These are phyloP conservation scores for Scarus forsteni DNA, from an alignment of 2,797 vertebrate genomes.

Conservation along the genomic window DNA sequence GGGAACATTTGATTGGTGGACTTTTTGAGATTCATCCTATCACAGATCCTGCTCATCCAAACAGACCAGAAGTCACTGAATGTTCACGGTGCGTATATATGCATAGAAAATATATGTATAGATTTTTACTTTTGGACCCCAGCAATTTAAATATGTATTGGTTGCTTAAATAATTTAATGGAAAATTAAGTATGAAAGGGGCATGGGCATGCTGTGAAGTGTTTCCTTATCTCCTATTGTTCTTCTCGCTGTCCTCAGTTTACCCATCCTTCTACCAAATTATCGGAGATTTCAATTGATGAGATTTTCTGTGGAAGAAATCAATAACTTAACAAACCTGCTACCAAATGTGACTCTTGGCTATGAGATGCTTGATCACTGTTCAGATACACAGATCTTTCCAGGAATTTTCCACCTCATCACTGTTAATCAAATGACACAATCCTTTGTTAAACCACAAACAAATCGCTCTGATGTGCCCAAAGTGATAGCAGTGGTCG, in stretches of 20 bases:
- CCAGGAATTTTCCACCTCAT: conserved; percentile 65
- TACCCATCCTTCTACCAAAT: conserved; percentile 56
- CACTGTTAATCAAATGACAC: conserved; percentile 56
- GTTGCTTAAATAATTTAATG: not conserved
- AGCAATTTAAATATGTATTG: no score
- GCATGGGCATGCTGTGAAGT: not conserved
- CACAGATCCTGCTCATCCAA: not conserved
- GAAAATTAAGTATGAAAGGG: not conserved
- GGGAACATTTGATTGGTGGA: conserved; percentile 80
- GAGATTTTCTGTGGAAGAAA: conserved; percentile 85
- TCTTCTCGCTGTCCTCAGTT: conserved; percentile 47
- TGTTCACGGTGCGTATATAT: conserved; percentile 74
- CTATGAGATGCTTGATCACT: conserved; percentile 86
- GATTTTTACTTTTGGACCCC: no score
- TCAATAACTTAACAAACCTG: conserved; percentile 83
- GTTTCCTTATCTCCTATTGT: conserved; percentile 2
- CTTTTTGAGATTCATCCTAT: conserved; percentile 76
- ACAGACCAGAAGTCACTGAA: conserved; percentile 57
- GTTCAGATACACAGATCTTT: conserved; percentile 70
- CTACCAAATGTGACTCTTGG: conserved; percentile 84
- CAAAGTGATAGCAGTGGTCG: conserved; percentile 73
- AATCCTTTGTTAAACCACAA: conserved; percentile 13
- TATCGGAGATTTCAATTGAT: conserved; percentile 85
- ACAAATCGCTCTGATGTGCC: conserved; percentile 13
- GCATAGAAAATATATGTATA: not conserved